Conservation (phyloP, 30 jellyfish, hydroid and myxozoan genomes). For the Clytia hemisphaerica region DNA sequence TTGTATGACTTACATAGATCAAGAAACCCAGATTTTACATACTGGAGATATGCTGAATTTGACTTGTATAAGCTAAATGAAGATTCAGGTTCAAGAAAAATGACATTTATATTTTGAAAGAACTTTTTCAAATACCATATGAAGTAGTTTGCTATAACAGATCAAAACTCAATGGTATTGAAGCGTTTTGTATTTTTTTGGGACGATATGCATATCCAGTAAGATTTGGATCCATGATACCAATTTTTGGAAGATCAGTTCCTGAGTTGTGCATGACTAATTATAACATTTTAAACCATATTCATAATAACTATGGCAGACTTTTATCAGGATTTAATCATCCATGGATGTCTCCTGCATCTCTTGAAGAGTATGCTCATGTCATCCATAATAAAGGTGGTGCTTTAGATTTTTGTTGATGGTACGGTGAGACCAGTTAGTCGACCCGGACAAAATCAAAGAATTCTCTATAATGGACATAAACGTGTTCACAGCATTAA, state of each 20-base stretch:
- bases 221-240: constrained; percentile 35
- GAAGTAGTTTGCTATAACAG: constrained; percentile 41
- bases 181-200: constrained; percentile 45
- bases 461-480: no score
- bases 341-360: no score
- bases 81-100: constrained; percentile 41
- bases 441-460: no score
- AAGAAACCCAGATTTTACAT: constrained; percentile 34
- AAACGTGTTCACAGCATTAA: no score
- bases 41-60: constrained; percentile 38
- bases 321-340: constrained; percentile 38
- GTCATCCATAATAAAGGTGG: neutral
- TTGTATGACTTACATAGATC: constrained; percentile 13
- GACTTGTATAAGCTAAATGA: constrained; percentile 20
- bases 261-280: constrained; percentile 42
- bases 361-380: constrained; percentile 23
- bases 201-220: constrained; percentile 49
- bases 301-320: constrained; percentile 7
- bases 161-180: constrained; percentile 36
- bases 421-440: constrained; percentile 79
- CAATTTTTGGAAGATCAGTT: constrained; percentile 45
- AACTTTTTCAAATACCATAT: constrained; percentile 34
- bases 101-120: constrained; percentile 24
- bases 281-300: constrained; percentile 18
- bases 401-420: constrained; percentile 51